These are phyloP conservation scores for Hyperoplus lanceolatus DNA, from an alignment of 2,797 vertebrate genomes.

Conservation along the genomic window DNA sequence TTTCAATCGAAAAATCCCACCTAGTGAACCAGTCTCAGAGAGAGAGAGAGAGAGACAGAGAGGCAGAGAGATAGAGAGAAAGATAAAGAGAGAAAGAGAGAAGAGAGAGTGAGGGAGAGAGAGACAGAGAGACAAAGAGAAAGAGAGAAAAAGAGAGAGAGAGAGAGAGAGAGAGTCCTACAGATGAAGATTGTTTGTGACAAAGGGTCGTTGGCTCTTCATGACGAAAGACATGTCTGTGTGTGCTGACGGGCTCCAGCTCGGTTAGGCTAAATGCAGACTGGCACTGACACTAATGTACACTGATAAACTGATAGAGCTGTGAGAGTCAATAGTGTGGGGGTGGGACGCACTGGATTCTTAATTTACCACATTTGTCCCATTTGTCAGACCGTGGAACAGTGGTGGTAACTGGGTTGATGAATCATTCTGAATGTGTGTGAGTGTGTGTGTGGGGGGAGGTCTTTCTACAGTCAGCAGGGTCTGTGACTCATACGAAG, in stretches of 20 bases:
- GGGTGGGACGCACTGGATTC: slow-evolving; percentile 64
- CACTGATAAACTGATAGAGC: slow-evolving; percentile 82
- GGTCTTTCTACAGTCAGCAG: slow-evolving; percentile 4
- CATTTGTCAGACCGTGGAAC: slow-evolving; percentile 70
- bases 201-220: slow-evolving; percentile 66
- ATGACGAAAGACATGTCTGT: slow-evolving; percentile 62
- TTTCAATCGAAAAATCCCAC: too few species aligned
- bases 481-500: slow-evolving; percentile 37
- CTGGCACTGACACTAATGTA: slow-evolving; percentile 82
- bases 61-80: too few species aligned
- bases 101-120: too few species aligned
- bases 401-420: slow-evolving; percentile 52
- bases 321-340: slow-evolving; percentile 74
- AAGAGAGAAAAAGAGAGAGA: too few species aligned
- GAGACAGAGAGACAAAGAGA: too few species aligned
- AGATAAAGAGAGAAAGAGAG: too few species aligned
- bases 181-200: slow-evolving; percentile 74
- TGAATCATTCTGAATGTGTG: slow-evolving; percentile 47
- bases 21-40: too few species aligned
- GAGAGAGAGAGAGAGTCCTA: background rate
- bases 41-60: too few species aligned
- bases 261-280: slow-evolving; percentile 74
- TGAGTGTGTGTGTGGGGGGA: background rate
- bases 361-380: slow-evolving; percentile 78
- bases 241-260: slow-evolving; percentile 69